phyloP scores from a whole-genome alignment of 1,140 invertebrate genomes.

The Caenorhabditis brenneri region DNA sequence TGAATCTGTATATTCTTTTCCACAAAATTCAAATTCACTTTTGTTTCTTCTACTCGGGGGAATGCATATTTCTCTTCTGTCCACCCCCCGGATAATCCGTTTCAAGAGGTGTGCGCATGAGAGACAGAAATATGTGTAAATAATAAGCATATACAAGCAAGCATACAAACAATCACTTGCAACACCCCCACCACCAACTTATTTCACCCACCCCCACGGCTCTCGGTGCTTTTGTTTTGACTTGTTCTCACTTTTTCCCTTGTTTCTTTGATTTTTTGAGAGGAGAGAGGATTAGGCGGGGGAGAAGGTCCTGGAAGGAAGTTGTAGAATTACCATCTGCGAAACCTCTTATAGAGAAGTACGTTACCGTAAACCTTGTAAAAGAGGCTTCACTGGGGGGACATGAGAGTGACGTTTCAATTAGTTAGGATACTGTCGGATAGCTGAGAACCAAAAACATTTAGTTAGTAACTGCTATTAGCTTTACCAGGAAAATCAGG shows the following conservation, averaged over 20 bases:
- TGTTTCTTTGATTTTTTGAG: not conserved
- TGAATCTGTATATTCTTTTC: not conserved
- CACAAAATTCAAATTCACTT: no score
- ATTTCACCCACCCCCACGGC: not conserved
- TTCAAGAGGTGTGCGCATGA: constrained; percentile 18
- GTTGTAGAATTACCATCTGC: not conserved
- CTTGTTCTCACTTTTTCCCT: not conserved
- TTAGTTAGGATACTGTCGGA: no score
- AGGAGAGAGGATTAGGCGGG: not conserved
- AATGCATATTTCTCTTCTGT: not conserved
- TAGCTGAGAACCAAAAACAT: no score
- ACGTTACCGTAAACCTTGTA: no score
- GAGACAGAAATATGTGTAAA: not conserved
- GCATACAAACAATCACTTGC: not conserved
- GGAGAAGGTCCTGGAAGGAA: not conserved
- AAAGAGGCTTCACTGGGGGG: no score
- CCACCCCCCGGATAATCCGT: constrained; percentile 16
- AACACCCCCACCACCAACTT: no score
- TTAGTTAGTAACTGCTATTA: no score
- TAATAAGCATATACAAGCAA: constrained; percentile 25
- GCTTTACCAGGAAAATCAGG: no score
- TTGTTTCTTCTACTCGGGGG: not conserved
- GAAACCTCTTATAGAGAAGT: no score
- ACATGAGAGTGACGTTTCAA: no score
- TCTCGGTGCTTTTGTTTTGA: constrained; percentile 15